phyloP scores from a whole-genome alignment of 2,888 invertebrate species.

The Trilocha varians region DNA sequence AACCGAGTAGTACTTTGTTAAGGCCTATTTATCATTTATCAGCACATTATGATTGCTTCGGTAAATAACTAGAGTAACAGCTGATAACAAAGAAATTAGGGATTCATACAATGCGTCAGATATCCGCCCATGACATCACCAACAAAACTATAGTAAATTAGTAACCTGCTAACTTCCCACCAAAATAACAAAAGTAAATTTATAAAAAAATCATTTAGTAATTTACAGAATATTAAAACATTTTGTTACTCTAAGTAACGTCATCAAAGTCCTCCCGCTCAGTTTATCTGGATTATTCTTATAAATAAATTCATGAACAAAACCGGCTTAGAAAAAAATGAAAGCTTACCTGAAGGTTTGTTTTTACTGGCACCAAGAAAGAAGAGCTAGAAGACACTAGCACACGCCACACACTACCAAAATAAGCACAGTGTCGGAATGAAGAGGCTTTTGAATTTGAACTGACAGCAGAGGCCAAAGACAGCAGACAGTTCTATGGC shows the following conservation, averaged over 20 bases:
- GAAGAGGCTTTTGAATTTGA: slow-evolving; percentile 48
- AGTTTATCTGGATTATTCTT: too few species aligned
- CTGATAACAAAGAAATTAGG: slow-evolving; percentile 1
- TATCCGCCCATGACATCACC: slow-evolving; percentile 38
- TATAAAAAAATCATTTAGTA: too few species aligned
- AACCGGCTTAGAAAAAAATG: not conserved
- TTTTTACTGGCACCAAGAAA: slow-evolving; percentile 43
- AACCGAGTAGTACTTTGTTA: too few species aligned
- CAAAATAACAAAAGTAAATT: too few species aligned
- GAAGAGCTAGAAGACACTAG: slow-evolving; percentile 45
- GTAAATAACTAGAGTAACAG: too few species aligned
- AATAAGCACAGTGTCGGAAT: slow-evolving; percentile 52
- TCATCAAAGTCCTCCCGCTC: not conserved
- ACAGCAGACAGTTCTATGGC: slow-evolving; percentile 38
- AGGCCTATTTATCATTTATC: too few species aligned
- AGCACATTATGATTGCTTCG: too few species aligned
- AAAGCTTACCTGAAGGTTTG: slow-evolving; percentile 49
- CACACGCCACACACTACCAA: slow-evolving; percentile 57
- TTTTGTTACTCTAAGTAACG: not conserved
- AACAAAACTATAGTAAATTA: slow-evolving; percentile 1
- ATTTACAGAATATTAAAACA: not conserved
- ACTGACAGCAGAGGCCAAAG: too few species aligned
- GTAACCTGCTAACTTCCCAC: not conserved
- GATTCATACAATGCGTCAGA: slow-evolving; percentile 13
- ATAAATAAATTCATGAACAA: too few species aligned